These are phyloP conservation scores for Notiomystis cincta DNA, from an alignment of 2,113 vertebrate genomes.

Conservation along the genomic window DNA sequence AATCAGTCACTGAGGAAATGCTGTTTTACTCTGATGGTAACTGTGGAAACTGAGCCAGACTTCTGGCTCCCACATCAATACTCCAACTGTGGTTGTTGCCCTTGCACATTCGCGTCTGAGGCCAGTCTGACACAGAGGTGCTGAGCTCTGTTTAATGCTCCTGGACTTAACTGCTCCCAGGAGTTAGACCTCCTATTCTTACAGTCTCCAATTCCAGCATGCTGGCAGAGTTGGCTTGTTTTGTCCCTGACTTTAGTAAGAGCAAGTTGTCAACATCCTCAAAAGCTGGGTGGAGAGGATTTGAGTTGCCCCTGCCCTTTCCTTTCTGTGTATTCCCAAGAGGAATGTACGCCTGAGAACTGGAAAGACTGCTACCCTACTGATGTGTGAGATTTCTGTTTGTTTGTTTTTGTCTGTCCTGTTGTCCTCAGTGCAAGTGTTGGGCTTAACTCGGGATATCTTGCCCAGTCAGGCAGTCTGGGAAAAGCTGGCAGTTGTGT, in stretches of 20 bases:
- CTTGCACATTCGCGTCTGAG: not conserved
- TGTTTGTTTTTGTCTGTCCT: not conserved
- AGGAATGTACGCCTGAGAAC: not conserved
- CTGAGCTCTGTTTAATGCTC: not conserved
- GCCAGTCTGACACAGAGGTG: not conserved
- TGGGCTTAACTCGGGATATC: not conserved
- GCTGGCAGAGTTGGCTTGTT: not conserved
- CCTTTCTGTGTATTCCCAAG: not conserved
- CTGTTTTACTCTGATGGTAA: not conserved
- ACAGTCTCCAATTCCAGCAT: not conserved
- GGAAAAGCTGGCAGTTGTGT: not conserved
- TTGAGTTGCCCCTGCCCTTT: not conserved
- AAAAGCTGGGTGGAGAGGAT: not conserved
- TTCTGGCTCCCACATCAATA: not conserved
- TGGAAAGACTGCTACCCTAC: not conserved
- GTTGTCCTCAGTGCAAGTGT: not conserved
- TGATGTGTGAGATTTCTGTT: not conserved
- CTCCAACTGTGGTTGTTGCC: not conserved
- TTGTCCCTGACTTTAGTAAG: not conserved
- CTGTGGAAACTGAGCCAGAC: not conserved
- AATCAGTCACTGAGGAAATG: not conserved
- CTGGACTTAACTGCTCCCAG: not conserved
- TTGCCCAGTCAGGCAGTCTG: not conserved
- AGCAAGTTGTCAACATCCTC: not conserved
- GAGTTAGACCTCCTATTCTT: not conserved